Conservation (phyloP, 64 coral and sea anemone genomes). For the Astreopora myriophthalma region DNA sequence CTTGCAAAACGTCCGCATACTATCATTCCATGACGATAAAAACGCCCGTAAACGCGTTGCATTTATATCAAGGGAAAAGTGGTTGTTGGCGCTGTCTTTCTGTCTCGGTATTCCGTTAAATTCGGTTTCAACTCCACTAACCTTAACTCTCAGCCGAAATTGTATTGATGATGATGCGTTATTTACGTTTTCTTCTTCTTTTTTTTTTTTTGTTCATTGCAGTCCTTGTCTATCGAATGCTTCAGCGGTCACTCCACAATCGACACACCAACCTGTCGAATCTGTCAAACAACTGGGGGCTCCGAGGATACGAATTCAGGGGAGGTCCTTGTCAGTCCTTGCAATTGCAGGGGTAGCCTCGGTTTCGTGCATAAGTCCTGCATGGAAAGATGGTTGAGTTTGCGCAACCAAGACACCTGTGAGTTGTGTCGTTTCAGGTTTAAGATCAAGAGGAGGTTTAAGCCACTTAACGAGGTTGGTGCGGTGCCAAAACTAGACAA, state of each 20-base stretch:
- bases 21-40: no score
- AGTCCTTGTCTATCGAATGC: not conserved
- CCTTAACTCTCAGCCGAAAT: no score
- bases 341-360: constrained; percentile 67
- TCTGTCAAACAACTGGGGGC: not conserved
- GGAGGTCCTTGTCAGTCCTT: constrained; percentile 56
- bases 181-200: no score
- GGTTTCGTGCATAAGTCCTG: constrained; percentile 58
- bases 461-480: constrained; percentile 61
- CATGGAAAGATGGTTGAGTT: constrained; percentile 61
- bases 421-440: constrained; percentile 77
- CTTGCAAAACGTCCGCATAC: no score
- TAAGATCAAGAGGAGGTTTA: constrained; percentile 51
- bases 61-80: no score
- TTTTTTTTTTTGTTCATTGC: not conserved
- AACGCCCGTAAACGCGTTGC: no score
- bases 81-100: no score
- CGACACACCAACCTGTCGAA: not conserved
- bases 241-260: not conserved
- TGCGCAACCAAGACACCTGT: constrained; percentile 49
- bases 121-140: no score
- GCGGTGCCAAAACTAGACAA: not conserved
- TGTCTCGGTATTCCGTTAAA: no score
- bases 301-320: not conserved
- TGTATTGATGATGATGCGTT: no score